A percentile compares a stretch with the other conserved stretches of the same genome.
Evolutionary conservation across 2,113 vertebrate genomes (phyloP).

Genomic region (Bos indicus): DNA sequence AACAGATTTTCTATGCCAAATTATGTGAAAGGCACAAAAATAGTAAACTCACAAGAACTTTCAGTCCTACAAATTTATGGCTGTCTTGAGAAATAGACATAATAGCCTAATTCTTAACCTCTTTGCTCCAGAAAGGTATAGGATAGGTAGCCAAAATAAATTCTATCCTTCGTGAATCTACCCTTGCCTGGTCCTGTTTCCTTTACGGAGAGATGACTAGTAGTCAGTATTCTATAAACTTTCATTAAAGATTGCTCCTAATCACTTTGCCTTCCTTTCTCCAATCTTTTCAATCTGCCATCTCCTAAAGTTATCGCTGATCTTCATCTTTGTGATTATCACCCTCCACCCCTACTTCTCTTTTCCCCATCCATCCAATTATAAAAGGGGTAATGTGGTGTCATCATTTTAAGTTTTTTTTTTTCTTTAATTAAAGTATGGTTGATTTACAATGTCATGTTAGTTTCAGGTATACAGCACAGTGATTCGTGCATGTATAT

Average conservation of each 20-base stretch:
- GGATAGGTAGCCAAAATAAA: background rate
- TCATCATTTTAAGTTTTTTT: background rate
- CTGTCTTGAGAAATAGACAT: background rate
- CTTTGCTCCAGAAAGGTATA: background rate
- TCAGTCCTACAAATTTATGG: background rate
- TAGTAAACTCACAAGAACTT: background rate
- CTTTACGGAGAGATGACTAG: background rate
- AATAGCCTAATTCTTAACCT: background rate
- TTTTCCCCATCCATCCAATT: background rate
- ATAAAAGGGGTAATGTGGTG: background rate
- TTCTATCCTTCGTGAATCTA: background rate
- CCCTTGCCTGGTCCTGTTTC: background rate
- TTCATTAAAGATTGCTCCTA: background rate
- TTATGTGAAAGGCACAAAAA: background rate
- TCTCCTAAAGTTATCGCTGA: background rate
- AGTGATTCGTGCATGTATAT: background rate
- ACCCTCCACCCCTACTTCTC: background rate
- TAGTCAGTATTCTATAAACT: background rate
- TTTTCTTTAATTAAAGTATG: background rate
- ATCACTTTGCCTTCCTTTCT: background rate
- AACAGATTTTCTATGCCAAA: background rate
- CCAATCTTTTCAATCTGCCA: background rate
- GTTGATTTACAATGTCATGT: background rate
- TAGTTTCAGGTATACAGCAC: background rate
- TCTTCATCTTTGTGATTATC: background rate